Base-by-base conservation (phyloP, 2,113 vertebrate genomes). In the Alethe castanea region DNA sequence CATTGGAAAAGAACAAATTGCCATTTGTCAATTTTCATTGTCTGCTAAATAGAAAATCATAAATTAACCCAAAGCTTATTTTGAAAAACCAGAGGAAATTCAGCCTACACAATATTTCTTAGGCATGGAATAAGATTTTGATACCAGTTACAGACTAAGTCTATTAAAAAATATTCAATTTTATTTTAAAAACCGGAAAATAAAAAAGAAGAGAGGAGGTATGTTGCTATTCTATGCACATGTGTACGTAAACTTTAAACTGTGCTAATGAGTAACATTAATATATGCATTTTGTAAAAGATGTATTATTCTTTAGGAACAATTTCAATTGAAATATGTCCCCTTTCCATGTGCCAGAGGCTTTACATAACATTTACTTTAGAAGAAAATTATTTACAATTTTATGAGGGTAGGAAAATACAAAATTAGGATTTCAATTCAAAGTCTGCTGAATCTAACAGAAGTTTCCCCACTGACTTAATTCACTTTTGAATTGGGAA, bases 21-120 rank as follows among this genome's bases (percentile, higher is more conserved):
- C 76, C 35, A 83, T 87, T 96, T 94, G 77, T 81, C 57, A 88
- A 14, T 79, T 93, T 91, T 88, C 82, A 64, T 74, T 44, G 61
- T 35, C 26, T 78, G 14, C 92, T 93, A 95, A 94, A 66, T 45
- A 86, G 77, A 92, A 90, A 88, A 86, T 88, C 73, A 54, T 31
- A 59, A 83, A 76, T 60, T 67, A 82, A 62, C 11, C 23, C 12
- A 53, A 66, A 52, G 29, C 31, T 84, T 74, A 45, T 80, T 95
- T 94, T 79, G 35, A 88, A 88, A 92, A 86, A 86, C 31, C 54
- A 78, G 48, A 52, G 57, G 23, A 89, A 59, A 56, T 92, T 96
- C 69, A 78, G 57, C 25, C 48, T 78, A 8, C 3, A 2, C 7
- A 12, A 24, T 22, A 29, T 50, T 72, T 74, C 35, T 74, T 71